Base-by-base conservation (phyloP, 2,113 vertebrate genomes). In the Butastur rufipennis region DNA sequence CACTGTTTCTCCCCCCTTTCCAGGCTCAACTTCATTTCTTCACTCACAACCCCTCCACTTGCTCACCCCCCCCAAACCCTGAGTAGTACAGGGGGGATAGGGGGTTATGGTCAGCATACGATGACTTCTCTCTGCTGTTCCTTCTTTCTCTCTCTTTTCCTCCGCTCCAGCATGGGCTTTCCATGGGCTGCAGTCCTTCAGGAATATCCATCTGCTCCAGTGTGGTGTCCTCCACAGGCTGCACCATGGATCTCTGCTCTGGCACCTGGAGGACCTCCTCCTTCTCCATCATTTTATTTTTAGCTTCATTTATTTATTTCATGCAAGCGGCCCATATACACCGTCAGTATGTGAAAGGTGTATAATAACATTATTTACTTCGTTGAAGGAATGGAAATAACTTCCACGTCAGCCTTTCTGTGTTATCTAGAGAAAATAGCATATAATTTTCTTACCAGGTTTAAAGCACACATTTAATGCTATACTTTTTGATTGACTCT, bases 31-130 rank as follows among this genome's bases (percentile, higher is more conserved):
- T 34, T 68, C 2, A 29, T 19, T 77, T 84, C 34, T 78, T 67
- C 10, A 1, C 16, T 59, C 71, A 3, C 2, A 3, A 9, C 16
- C 59, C 6, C 32, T 75, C 52, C 45, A 7, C 11, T 55, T n/a
- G n/a, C 7, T 8, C 1, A 8, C 2, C 11, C 1, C 36, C 36
- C 13, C 31, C 3, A 7, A 43, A 8, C 13, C 7, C 9, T 0
- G 4, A 67, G 10, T 1, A 45, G 21, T 1, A 0, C 5, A 16
- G 18, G 31, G 38, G 3, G 31, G 3, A 25, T 36, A 26, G 12
- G 13, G 8, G 3, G 7, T 38, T 73, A 25, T 2, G 15, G 34
- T 48, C 27, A 21, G 16, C 15, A 11, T 42, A 34, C 25, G 34
- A 0, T 4, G 9, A 9, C 21, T 73, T 79, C 12, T 72, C 16